phyloP scores from a whole-genome alignment of 2,888 invertebrate species.

The Auanema sp. region DNA sequence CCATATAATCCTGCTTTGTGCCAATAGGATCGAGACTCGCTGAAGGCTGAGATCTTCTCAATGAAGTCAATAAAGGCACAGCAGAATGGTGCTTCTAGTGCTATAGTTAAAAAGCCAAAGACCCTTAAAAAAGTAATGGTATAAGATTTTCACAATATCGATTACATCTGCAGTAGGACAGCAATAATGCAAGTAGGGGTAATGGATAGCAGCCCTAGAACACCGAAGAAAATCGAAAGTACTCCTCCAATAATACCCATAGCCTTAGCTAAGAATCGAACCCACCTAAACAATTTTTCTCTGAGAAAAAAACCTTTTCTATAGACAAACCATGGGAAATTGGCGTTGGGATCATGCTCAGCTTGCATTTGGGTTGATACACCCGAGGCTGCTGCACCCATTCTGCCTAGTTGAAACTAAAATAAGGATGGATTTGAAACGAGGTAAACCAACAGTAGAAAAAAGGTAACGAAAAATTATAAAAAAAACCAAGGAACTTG shows the following conservation, averaged over 20 bases:
- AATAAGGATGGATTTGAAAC: not conserved
- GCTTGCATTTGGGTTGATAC: conserved; percentile 59
- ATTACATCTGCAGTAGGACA: conserved; percentile 59
- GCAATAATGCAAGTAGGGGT: conserved; percentile 59
- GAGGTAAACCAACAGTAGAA: not conserved
- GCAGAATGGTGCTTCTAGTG: conserved; percentile 93
- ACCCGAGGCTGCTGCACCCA: conserved; percentile 56
- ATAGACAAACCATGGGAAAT: conserved; percentile 43
- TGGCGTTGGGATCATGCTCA: conserved; percentile 61
- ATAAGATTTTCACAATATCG: not conserved
- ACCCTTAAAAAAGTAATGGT: conserved; percentile 67
- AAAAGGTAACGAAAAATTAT: not conserved
- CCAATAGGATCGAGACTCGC: conserved; percentile 58
- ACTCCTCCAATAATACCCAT: conserved; percentile 62
- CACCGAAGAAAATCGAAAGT: conserved; percentile 60
- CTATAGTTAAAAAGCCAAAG: conserved; percentile 83
- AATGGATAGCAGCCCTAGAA: conserved; percentile 56
- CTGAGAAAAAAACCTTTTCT: not conserved
- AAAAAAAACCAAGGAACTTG: not conserved
- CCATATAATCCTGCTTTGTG: conserved; percentile 61
- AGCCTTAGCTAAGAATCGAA: conserved; percentile 60
- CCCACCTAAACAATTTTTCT: conserved; percentile 43
- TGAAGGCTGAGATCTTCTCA: conserved; percentile 78
- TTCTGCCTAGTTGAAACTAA: conserved; percentile 15
- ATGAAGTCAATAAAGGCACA: conserved; percentile 94